A percentile compares a stretch with the other conserved stretches of the same genome.
phyloP scores from a whole-genome alignment of 2,797 vertebrate species.

The Amphiprion clarkii region DNA sequence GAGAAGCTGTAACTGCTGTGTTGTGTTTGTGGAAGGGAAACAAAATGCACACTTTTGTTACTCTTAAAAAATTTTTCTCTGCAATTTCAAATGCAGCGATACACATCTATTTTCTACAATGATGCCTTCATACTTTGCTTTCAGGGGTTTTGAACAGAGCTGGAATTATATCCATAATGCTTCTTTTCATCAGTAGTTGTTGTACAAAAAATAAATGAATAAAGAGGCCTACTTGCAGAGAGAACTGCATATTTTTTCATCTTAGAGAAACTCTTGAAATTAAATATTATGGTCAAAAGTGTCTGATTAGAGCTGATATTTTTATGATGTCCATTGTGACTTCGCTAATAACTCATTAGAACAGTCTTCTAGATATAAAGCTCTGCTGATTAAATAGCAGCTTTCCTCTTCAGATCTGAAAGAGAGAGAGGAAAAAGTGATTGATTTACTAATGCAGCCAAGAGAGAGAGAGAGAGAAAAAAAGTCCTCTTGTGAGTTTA shows the following conservation, averaged over 20 bases:
- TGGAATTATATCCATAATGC: too few species aligned
- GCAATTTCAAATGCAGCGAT: too few species aligned
- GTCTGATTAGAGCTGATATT: constrained; percentile 21
- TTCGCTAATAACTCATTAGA: constrained; percentile 42
- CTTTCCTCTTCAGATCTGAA: constrained; percentile 27
- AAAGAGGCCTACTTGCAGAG: background rate
- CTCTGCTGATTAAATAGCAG: constrained; percentile 45
- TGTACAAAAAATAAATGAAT: background rate
- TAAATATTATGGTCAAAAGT: constrained; percentile 11
- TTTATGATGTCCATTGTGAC: constrained; percentile 20
- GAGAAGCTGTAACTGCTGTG: too few species aligned
- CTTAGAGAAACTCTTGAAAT: background rate
- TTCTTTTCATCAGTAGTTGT: background rate
- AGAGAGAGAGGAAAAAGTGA: constrained; percentile 9
- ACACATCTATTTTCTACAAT: too few species aligned
- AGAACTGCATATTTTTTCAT: background rate
- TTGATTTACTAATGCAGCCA: constrained; percentile 56
- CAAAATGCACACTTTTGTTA: too few species aligned
- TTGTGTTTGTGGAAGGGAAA: too few species aligned
- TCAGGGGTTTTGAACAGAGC: too few species aligned
- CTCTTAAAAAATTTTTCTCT: too few species aligned
- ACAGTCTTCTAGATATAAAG: constrained; percentile 32
- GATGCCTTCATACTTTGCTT: too few species aligned
- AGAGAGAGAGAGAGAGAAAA: constrained; percentile 34
- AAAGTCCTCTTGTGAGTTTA: constrained; percentile 38